phyloP scores from a whole-genome alignment of 92 coral and sea anemone genomes.

The Umimayanthus kanabou region DNA sequence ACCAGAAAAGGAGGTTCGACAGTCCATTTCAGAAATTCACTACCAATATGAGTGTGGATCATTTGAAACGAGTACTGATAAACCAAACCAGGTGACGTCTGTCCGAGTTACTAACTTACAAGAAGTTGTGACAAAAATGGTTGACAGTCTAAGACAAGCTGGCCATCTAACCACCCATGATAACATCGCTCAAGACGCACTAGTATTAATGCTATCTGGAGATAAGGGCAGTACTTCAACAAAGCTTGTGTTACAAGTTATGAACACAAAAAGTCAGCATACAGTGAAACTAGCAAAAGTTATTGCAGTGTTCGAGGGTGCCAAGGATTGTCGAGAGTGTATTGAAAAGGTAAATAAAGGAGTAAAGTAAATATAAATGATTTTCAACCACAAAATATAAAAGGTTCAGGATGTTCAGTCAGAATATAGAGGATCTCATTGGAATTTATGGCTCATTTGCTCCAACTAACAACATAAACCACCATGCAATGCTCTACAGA shows the following conservation, averaged over 20 bases:
- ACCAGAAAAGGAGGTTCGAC: neutral
- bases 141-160: no score
- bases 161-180: no score
- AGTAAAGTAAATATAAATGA: no score
- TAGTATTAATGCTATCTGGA: neutral
- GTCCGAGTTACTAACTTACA: neutral
- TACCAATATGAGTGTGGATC: slow-evolving; percentile 23
- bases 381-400: no score
- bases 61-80: no score
- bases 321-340: slow-evolving; percentile 22
- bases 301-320: slow-evolving; percentile 15
- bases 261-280: neutral
- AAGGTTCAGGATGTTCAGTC: no score
- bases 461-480: no score
- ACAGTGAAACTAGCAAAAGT: slow-evolving; percentile 12
- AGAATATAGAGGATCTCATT: no score
- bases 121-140: neutral
- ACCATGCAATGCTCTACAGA: no score
- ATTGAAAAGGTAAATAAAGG: slow-evolving; percentile 35
- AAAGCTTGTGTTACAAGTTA: neutral
- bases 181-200: neutral
- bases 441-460: no score
- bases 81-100: neutral
- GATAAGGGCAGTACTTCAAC: neutral
- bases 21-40: neutral